These are phyloP conservation scores for Galbula dea DNA, from an alignment of 2,113 vertebrate genomes.

Conservation along the genomic window DNA sequence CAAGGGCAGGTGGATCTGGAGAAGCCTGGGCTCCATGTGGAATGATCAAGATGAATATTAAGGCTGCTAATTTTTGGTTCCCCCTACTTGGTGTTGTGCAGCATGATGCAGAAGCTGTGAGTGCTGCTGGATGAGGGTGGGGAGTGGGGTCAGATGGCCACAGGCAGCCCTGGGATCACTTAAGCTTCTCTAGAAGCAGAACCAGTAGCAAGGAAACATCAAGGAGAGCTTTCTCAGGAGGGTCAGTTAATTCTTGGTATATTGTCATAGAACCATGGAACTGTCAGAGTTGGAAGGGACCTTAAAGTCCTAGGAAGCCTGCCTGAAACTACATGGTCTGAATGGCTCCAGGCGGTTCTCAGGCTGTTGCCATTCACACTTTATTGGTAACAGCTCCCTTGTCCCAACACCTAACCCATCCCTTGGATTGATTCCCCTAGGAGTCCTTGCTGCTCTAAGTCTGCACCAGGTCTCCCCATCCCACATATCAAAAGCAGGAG, in stretches of 20 bases:
- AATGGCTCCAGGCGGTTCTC: not conserved
- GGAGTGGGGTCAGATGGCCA: not conserved
- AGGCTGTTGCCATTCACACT: not conserved
- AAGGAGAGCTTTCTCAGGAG: not conserved
- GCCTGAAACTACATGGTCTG: not conserved
- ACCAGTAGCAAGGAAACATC: not conserved
- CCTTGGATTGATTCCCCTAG: not conserved
- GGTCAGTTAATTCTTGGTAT: not conserved
- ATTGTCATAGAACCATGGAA: too few relatives aligned
- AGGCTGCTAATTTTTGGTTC: not conserved
- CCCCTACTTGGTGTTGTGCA: not conserved
- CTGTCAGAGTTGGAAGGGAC: too few relatives aligned
- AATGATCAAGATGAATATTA: not conserved
- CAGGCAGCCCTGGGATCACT: not conserved
- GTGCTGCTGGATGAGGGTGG: fast-evolving
- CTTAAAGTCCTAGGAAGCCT: not conserved
- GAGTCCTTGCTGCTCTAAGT: not conserved
- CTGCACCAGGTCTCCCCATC: not conserved
- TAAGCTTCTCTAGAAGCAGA: not conserved
- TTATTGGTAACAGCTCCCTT: not conserved
- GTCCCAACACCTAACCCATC: not conserved
- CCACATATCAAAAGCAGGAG: not conserved
- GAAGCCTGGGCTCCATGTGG: not conserved
- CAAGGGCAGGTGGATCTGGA: not conserved
- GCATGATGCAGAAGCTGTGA: not conserved